Conservation (phyloP, 2,888 invertebrate species). For the Sipha maydis region DNA sequence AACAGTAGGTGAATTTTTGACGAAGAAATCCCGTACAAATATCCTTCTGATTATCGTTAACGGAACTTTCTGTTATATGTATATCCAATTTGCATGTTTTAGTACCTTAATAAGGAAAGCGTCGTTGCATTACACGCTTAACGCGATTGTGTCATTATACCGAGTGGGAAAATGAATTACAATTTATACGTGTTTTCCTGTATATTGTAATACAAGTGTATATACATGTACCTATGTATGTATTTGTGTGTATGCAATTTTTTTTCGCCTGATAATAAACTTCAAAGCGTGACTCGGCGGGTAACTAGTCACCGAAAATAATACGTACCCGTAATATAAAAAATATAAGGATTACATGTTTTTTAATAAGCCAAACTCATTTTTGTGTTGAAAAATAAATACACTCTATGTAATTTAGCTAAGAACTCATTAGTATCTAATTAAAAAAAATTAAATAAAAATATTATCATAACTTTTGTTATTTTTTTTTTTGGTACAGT, state of each 20-base stretch:
- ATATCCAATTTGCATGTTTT: slow-evolving; percentile 26
- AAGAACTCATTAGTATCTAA: no score
- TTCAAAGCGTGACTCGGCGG: slow-evolving; percentile 3
- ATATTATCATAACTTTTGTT: no score
- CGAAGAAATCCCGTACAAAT: not conserved
- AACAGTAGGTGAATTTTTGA: not conserved
- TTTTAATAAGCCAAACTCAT: no score
- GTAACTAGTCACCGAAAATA: not conserved
- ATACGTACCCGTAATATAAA: no score
- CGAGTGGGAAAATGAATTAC: slow-evolving; percentile 43
- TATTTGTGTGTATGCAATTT: not conserved
- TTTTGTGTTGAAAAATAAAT: no score
- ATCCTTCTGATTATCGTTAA: slow-evolving; percentile 3
- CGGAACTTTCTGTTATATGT: not conserved
- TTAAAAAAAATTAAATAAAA: no score
- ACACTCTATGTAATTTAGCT: no score
- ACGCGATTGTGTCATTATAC: slow-evolving; percentile 7
- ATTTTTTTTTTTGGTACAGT: no score
- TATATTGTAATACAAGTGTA: not conserved
- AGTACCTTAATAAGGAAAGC: slow-evolving; percentile 44
- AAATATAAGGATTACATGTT: no score
- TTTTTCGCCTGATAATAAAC: slow-evolving; percentile 8
- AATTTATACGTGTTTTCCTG: not conserved
- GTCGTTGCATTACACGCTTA: not conserved
- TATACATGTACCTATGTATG: not conserved